Conservation (phyloP, 2,113 vertebrate species). For the Lycocorax pyrrhopterus region DNA sequence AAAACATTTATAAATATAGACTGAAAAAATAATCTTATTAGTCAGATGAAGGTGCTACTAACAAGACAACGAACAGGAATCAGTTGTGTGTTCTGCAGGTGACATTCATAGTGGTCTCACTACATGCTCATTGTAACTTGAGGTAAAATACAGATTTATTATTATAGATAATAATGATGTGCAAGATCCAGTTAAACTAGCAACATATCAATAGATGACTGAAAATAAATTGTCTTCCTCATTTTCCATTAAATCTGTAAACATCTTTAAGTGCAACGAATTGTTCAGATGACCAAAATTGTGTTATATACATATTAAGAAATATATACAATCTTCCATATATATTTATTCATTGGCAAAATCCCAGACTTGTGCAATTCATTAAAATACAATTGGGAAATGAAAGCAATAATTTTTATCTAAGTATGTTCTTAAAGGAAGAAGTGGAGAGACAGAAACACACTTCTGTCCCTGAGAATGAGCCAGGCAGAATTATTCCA, state of each 20-base stretch:
- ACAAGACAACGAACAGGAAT: not conserved
- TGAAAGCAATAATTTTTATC: not conserved
- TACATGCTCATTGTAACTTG: not conserved
- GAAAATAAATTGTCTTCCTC: not conserved
- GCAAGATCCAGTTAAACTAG: not conserved
- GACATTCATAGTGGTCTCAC: not conserved
- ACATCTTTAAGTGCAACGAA: not conserved
- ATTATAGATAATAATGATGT: not conserved
- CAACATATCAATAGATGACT: not conserved
- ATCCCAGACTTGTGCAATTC: not conserved
- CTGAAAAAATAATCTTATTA: not conserved
- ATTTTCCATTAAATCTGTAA: constrained; percentile 2
- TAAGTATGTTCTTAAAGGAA: not conserved
- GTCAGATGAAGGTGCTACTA: not conserved
- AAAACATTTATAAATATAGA: not conserved
- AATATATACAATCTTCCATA: not conserved
- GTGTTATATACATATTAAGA: not conserved
- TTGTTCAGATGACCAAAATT: not conserved
- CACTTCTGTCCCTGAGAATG: not conserved
- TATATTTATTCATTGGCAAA: not conserved
- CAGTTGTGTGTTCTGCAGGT: not conserved
- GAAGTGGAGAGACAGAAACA: not conserved
- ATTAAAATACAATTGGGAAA: not conserved
- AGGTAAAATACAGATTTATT: constrained; percentile 22
- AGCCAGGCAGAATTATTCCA: not conserved